A percentile compares a stretch with the other conserved stretches of the same genome.
Conservation (phyloP, 1,140 invertebrate species). For the Olivierus martensii region DNA sequence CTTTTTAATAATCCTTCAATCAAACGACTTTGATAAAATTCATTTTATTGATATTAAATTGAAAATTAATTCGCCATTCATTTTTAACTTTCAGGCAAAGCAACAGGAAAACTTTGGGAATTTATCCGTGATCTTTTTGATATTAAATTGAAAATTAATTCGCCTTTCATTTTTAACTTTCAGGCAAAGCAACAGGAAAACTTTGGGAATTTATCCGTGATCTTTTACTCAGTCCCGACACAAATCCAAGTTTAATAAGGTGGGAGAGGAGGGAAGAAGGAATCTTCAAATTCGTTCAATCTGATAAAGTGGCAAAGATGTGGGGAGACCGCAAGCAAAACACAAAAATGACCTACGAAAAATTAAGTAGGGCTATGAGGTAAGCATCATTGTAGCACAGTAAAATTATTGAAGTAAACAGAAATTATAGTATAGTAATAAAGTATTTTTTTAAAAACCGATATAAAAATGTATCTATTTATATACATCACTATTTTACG, state of each 20-base stretch:
- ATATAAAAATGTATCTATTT: too few relatives aligned
- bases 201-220: conserved; percentile 70
- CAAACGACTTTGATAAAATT: not conserved
- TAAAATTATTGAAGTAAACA: not conserved
- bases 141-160: conserved; percentile 3
- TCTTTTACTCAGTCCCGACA: conserved; percentile 53
- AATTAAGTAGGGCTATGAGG: conserved; percentile 84
- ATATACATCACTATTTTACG: too few relatives aligned
- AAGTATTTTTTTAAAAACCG: conserved; percentile 2
- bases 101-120: conserved; percentile 55
- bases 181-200: conserved; percentile 46
- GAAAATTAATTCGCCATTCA: not conserved
- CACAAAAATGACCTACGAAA: conserved; percentile 84
- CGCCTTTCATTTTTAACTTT: conserved; percentile 16
- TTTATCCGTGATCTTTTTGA: conserved; percentile 65
- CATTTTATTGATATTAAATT: conserved; percentile 5
- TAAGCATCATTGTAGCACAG: too few relatives aligned
- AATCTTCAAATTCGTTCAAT: conserved; percentile 76
- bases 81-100: conserved; percentile 35
- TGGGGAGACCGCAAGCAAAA: conserved; percentile 79
- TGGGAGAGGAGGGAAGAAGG: conserved; percentile 77
- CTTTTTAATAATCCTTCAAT: not conserved
- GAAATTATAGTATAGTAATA: not conserved
- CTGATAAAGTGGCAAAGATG: conserved; percentile 72
- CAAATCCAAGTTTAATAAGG: conserved; percentile 63